Evolutionary conservation across 2,113 vertebrate species (phyloP).

Genomic region (Cepphus grylle): DNA sequence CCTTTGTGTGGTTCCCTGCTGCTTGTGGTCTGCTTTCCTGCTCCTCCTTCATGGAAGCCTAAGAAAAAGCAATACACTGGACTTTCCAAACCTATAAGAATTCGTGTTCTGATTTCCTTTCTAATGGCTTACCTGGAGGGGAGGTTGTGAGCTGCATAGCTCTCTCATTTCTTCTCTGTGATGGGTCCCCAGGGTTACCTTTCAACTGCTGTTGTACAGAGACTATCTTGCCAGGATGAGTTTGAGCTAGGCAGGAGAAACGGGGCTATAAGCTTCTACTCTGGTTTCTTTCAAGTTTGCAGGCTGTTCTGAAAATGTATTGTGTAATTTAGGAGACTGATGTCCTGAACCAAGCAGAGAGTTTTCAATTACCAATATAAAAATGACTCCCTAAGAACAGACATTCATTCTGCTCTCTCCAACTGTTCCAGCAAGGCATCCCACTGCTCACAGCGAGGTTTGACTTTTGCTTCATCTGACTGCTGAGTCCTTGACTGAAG

Average conservation of each 20-base stretch:
- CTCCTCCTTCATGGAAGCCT: not conserved
- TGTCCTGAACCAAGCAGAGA: not conserved
- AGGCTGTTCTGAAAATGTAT: slow-evolving; percentile 20
- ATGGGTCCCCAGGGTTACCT: not conserved
- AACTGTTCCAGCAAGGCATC: not conserved
- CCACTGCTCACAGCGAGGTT: not conserved
- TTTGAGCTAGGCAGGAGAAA: not conserved
- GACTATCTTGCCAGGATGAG: not conserved
- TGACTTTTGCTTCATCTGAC: not conserved
- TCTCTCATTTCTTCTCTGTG: not conserved
- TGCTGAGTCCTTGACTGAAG: not conserved
- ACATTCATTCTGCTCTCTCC: not conserved
- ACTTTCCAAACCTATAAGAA: not conserved
- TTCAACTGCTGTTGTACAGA: not conserved
- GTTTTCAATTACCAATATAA: slow-evolving; percentile 27
- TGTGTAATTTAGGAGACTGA: slow-evolving; percentile 17
- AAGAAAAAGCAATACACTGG: not conserved
- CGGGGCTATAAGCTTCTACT: not conserved
- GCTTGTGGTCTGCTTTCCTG: not conserved
- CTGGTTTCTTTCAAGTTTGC: slow-evolving; percentile 3
- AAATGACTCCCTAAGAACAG: not conserved
- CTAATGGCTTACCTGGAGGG: not conserved
- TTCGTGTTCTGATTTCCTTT: not conserved
- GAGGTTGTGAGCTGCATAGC: not conserved
- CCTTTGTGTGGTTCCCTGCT: not conserved